Evolutionary conservation across 2,888 invertebrate genomes (phyloP).

Genomic region (Danaus chrysippus): DNA sequence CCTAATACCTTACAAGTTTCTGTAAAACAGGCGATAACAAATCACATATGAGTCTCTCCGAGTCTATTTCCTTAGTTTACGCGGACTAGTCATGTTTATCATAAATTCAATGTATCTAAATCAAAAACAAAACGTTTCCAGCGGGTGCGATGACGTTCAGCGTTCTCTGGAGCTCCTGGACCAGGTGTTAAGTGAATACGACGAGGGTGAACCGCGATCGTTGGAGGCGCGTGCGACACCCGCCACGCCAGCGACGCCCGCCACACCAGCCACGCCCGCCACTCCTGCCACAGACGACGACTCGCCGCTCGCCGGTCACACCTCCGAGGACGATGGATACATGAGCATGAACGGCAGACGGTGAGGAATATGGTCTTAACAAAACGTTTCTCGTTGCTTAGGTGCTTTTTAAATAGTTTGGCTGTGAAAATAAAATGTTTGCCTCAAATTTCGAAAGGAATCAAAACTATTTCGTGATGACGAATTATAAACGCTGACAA

Average conservation of each 20-base stretch:
- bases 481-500: no score
- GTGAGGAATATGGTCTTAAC: conserved; percentile 43
- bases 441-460: no score
- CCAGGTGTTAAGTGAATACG: conserved; percentile 94
- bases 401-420: no score
- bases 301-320: conserved; percentile 88
- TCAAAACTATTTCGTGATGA: no score
- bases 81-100: neutral
- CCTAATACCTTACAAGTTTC: no score
- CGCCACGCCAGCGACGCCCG: conserved; percentile 51
- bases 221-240: conserved; percentile 62
- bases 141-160: conserved; percentile 92
- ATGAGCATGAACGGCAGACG: conserved; percentile 95
- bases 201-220: conserved; percentile 83
- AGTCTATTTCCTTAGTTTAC: neutral
- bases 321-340: conserved; percentile 94
- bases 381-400: neutral
- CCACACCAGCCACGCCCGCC: conserved; percentile 76
- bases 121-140: conserved; percentile 46
- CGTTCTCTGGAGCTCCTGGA: conserved; percentile 92
- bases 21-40: no score
- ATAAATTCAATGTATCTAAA: neutral
- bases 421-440: no score
- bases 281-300: conserved; percentile 83
- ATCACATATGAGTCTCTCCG: no score